Base-by-base conservation (phyloP, 2,797 vertebrate species). In the Ceyx erithaca region DNA sequence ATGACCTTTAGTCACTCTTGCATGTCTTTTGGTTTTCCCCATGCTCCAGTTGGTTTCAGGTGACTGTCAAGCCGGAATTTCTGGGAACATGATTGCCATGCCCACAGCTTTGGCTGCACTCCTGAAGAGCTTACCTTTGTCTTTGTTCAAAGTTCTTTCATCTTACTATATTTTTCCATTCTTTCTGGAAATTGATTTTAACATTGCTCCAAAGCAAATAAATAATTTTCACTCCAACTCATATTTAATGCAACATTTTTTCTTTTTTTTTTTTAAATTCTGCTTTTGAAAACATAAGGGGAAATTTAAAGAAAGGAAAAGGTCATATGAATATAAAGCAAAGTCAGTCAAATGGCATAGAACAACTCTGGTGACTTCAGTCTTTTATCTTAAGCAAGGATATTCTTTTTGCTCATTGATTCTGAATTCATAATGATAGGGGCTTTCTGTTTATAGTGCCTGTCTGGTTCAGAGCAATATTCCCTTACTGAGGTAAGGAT, bases 1-100 rank as follows among this genome's bases (percentile, higher is more conserved):
- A 7, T 92, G 91, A 93, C 93, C 84, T 95, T 96, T 90, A 86
- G 6, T 43, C 17, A n/a, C 46, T 91, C 86, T 82, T 62, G 30
- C 26, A n/a, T 35, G 37, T 80, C 22, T 80, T 37, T 57, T 43
- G 64, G n/a, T 62, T 92, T 92, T 93, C 90, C 90, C 78, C 6
- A 5, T 13, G 62, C 68, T 93, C 54, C 45, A 58, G 37, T 58
- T 66, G 71, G 83, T 80, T 71, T 52, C 81, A 93, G 85, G 68
- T 90, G 92, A 43, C 68, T 93, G 91, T 85, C 90, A 45, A 84
- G 62, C 66, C 55, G 62, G 28, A 91, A 40, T 83, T 87, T 80
- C 58, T 87, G 93, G 87, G 87, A 93, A 57, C 0, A 1, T 31
- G 77, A 77, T 91, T 91, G 67, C 85, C 10, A 7, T 2, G 0